Evolutionary conservation across 2,113 vertebrate species (phyloP), one percentile per base, ranked within the genome.

Genomic region (Macroglossus sobrinus): DNA sequence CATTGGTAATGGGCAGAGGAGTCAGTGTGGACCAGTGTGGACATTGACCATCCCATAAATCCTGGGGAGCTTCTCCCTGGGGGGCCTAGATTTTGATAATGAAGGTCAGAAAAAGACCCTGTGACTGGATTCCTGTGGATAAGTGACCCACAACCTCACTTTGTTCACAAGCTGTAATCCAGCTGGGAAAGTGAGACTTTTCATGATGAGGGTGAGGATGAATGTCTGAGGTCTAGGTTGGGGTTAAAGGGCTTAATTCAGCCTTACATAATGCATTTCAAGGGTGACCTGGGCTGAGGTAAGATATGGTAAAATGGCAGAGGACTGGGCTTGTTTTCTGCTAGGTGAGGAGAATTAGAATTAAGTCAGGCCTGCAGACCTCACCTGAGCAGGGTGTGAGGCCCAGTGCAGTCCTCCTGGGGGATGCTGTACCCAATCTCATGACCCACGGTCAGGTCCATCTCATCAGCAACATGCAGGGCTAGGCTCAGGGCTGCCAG

Each of bases 391-490:
- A 99, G 98, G 76, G 99, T 99, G 97, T 99, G 99, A 0, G 99
- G 95, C 22, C 99, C 99, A 59, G 99, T 99, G 98, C 99, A 99
- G 95, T 99, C 99, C 94, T 99, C 99, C 1, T 99, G 99, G 6
- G 99, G 99, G 75, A 99, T 98, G 40, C 99, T 98, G 98, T 99
- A 99, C 85, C 99, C 99, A 40, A 99, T 99, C 98, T 99, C 99
- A 26, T 99, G 98, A 81, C 99, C 99, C 97, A 99, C 96, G 72
- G 99, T 99, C 66, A 99, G 98, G 98, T 99, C 99, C 99, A 99
- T 99, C 98, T 99, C 99, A 10, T 99, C 99, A 0, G 99, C 99
- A 96, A 99, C 99, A 0, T 98, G 98, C 22, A 99, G 97, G 4
- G 99, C 99, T 95, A 99, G 98, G 97, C 99, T 99, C 91, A 99